Conservation (phyloP, 2,797 vertebrate species). For the Xenops minutus region DNA sequence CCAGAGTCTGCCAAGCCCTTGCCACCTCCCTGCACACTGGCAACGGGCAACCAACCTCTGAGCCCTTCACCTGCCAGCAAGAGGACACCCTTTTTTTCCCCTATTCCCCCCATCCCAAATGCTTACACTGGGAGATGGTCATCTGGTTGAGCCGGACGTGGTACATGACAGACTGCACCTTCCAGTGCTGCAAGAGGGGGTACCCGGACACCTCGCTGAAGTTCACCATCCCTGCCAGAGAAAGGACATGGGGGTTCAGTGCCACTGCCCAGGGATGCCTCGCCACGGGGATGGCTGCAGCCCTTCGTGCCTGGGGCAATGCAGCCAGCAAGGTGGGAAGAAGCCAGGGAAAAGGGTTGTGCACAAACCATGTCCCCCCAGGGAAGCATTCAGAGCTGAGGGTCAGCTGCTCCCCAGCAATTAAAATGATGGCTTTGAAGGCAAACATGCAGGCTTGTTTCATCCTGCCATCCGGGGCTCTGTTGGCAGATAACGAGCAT, state of each 20-base stretch:
- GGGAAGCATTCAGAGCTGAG: not conserved
- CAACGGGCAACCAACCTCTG: not conserved
- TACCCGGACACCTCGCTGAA: conserved; percentile 97
- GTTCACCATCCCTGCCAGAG: conserved; percentile 93
- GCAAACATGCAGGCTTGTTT: not conserved
- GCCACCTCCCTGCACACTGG: not conserved
- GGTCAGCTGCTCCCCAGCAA: conserved; percentile 28
- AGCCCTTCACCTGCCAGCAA: not conserved
- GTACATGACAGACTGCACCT: conserved; percentile 90
- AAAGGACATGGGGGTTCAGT: not conserved
- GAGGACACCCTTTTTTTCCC: not conserved
- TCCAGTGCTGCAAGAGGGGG: conserved; percentile 93
- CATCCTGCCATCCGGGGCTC: not conserved
- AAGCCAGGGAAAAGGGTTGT: not conserved
- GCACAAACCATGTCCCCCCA: not conserved
- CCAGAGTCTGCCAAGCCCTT: not conserved
- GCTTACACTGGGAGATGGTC: conserved; percentile 90
- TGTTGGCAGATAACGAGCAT: conserved; percentile 38
- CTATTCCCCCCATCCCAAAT: rapidly evolving
- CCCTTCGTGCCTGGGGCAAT: rapidly evolving
- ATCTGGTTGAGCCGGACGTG: conserved; percentile 94
- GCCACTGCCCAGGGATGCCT: not conserved
- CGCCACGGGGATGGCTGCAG: rapidly evolving
- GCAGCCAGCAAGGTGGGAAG: not conserved
- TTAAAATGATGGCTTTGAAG: conserved; percentile 47